A percentile compares a stretch with the other conserved stretches of the same genome.
phyloP scores from a whole-genome alignment of 1,140 invertebrate genomes.

The Aphis gossypii region DNA sequence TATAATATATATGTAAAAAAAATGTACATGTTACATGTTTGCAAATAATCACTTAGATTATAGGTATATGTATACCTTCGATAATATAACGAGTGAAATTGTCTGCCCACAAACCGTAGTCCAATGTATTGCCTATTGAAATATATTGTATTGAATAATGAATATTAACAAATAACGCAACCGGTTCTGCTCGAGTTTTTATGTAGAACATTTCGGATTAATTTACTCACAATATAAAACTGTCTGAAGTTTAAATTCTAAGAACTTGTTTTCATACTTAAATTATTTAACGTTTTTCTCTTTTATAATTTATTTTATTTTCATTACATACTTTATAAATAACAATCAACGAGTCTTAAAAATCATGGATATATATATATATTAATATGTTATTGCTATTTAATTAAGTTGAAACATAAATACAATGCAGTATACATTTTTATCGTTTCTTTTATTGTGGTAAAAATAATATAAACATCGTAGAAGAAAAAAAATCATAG shows the following conservation, averaged over 20 bases:
- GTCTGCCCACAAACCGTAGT: neutral
- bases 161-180: slow-evolving; percentile 2
- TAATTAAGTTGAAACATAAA: neutral
- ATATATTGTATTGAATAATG: neutral
- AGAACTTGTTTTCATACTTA: slow-evolving; percentile 5
- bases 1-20: neutral
- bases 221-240: slow-evolving; percentile 28
- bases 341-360: neutral
- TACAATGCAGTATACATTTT: neutral
- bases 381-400: neutral
- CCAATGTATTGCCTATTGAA: neutral
- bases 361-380: neutral
- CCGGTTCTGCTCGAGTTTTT: slow-evolving; percentile 29
- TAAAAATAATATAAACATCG: neutral
- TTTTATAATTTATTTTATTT: neutral
- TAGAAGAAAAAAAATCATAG: neutral
- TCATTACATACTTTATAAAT: neutral
- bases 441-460: neutral
- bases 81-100: neutral
- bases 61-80: neutral
- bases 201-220: slow-evolving; percentile 25
- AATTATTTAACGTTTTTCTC: neutral
- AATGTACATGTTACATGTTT: neutral
- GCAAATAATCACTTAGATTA: neutral
- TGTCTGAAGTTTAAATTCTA: neutral